Base-by-base conservation (phyloP, 2,888 invertebrate species). In the Ophion costatus region DNA sequence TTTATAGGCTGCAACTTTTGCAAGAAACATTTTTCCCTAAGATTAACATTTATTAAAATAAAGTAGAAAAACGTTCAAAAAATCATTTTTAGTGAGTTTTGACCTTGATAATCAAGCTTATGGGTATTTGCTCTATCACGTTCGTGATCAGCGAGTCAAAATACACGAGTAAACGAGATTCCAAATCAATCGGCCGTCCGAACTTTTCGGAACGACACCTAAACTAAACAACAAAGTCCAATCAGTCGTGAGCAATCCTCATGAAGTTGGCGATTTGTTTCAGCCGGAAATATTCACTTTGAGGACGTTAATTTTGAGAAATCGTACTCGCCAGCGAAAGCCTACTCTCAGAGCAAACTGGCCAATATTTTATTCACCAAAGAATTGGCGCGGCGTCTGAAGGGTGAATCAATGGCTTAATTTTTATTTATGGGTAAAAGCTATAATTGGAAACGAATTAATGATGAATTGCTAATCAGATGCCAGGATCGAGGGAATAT, bases 291-390 rank as follows among this genome's bases (percentile, higher is more conserved):
- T 51, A 95, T 97, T 17, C 94, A 96, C 89, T 96, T 96, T 61
- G 95, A 96, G 9, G 97, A 97, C 92, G 92, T 97, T 69, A 97
- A 98, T 93, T 96, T 95, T 88, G 96, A 97, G 88, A 95, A 94
- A 87, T 92, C 94, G 0, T 98, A 98, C 89, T 95, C 94, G 87
- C 94, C 96, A 5, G 91, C 95, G 7, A 95, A 95, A 77, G 97
- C 97, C 0, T 98, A 98, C 90, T 94, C 94, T 45, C 96, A 96
- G 91, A 97, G 97, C 92, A 98, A 98, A 94, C 93, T 97, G 76
- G 97, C 97, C 0, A 97, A 97, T 91, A 92, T 98, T 63, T 92
- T 98, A 63, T 98, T 98, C 90, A 95, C 96, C 0, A 95, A 94
- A 87, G 96, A 96, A 91, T 94, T 98, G 45, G 95, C 96, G 0